Evolutionary conservation across 2,888 invertebrate genomes (phyloP), one percentile per base, ranked within the genome.

Genomic region (Achlya flavicornis): DNA sequence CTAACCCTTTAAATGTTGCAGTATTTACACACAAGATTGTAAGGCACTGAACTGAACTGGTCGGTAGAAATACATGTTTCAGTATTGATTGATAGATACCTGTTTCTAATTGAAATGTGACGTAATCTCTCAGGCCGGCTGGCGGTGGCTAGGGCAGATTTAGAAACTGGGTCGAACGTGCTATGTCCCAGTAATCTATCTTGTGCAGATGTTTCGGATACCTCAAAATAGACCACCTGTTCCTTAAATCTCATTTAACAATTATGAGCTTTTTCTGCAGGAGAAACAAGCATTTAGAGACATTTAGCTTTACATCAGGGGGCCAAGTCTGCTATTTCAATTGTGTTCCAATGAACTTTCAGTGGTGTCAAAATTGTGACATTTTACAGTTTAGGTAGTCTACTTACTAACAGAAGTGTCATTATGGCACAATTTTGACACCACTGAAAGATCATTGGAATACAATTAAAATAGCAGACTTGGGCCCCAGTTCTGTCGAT

Each of bases 81-180:
- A 58, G n/a, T 58, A 41, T 41, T 41, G 60, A 41, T 41, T 41
- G 60, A n/a, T 60, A 60, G 12, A 26, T 59, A 59, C 59, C 59
- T 70, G 64, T 67, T 70, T 67, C 73, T 75, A 79, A 79, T 79
- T 80, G 79, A 74, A 78, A 77, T 75, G 76, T 77, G 74, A 76
- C 70, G 75, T 74, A 80, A 79, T 70, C 69, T 64, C 66, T 57
- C 65, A 61, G 38, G 58, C 57, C 46, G 64, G 66, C 63, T 60
- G 71, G 41, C 61, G 71, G 41, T 41, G 60, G 41, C 41, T 19
- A 68, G 70, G 71, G 74, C 73, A 75, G 75, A 76, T 78, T 74
- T 75, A 78, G 81, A 78, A 83, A 79, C 77, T 77, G 66, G 83
- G 83, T 83, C 83, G 74, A 73, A 79, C 80, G 80, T 80, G 80